phyloP scores from a whole-genome alignment of 2,113 vertebrate genomes.

The Hippocampus mohnikei region DNA sequence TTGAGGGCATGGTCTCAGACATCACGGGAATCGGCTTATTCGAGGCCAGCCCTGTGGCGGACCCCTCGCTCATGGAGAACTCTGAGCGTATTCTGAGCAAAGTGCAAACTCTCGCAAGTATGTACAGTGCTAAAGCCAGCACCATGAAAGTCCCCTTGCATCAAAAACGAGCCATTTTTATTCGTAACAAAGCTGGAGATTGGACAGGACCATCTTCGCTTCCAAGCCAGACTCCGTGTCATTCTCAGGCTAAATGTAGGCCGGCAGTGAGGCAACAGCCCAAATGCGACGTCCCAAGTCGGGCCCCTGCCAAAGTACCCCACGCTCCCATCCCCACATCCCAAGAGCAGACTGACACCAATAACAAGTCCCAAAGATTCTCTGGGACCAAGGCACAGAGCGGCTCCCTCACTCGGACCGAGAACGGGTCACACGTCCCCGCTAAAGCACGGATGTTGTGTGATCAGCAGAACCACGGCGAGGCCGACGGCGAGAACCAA shows the following conservation, averaged over 20 bases:
- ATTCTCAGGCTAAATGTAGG: background rate
- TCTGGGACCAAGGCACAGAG: slow-evolving; percentile 8
- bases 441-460: slow-evolving; percentile 1
- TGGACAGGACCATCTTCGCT: slow-evolving; percentile 8
- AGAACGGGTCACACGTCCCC: slow-evolving; percentile 1
- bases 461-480: slow-evolving; percentile 17
- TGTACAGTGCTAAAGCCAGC: slow-evolving; percentile 80
- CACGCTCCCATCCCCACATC: background rate
- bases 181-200: slow-evolving; percentile 13
- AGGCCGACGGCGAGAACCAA: slow-evolving; percentile 2
- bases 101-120: slow-evolving; percentile 82
- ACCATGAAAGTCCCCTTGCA: slow-evolving; percentile 74
- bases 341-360: background rate
- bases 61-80: slow-evolving; percentile 68
- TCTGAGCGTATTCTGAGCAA: slow-evolving; percentile 81
- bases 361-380: background rate
- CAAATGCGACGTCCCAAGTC: background rate
- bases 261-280: background rate
- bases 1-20: slow-evolving; percentile 47
- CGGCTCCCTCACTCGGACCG: background rate
- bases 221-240: slow-evolving; percentile 8
- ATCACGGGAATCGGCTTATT: slow-evolving; percentile 64
- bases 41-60: slow-evolving; percentile 54
- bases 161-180: slow-evolving; percentile 51
- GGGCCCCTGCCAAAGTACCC: too few relatives aligned